Evolutionary conservation across 2,888 invertebrate genomes (phyloP), one percentile per base, ranked within the genome.

Genomic region (Rhyacophila evoluta): DNA sequence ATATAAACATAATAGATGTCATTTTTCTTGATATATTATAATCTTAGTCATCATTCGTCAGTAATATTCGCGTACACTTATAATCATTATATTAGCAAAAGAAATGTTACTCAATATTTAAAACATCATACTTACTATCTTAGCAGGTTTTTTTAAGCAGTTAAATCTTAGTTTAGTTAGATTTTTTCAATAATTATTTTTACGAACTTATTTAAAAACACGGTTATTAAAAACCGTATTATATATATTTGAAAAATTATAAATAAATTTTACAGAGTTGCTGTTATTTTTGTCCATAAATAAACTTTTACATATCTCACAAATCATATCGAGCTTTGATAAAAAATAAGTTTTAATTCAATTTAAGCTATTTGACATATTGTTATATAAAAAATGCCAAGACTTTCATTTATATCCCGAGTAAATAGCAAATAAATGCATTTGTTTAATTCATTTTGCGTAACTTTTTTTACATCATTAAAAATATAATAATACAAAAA

Each of bases 281-380:
- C 55, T 55, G 25, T 55, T 55, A 55, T 55, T 55, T 55, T 55
- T 55, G 55, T 55, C 55, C 55, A 55, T 55, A 19, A 55, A 55
- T 55, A 55, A 55, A 55, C 55, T 55, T 55, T 55, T 12, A 55
- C 71, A 78, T 75, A 79, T 75, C 71, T 75, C 33, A 78, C 78
- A 79, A 81, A 79, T 79, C 74, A 67, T 72, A 37, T 74, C 81
- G 81, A 81, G 81, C 81, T 81, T 81, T 81, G 77, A 71, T 80
- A 75, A 69, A 55, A 71, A 55, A 71, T 72, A 77, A 76, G 41
- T 76, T 76, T 72, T 25, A 4, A 29, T 36, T 37, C 37, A 33
- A 37, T 72, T 72, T 72, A 36, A 72, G 33, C 69, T 69, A 69
- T 55, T 25, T 10, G 19, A 19, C 19, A 19, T 33, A 33, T 33